Evolutionary conservation across 1,140 invertebrate species (phyloP).

Genomic region (Heterodera schachtii): DNA sequence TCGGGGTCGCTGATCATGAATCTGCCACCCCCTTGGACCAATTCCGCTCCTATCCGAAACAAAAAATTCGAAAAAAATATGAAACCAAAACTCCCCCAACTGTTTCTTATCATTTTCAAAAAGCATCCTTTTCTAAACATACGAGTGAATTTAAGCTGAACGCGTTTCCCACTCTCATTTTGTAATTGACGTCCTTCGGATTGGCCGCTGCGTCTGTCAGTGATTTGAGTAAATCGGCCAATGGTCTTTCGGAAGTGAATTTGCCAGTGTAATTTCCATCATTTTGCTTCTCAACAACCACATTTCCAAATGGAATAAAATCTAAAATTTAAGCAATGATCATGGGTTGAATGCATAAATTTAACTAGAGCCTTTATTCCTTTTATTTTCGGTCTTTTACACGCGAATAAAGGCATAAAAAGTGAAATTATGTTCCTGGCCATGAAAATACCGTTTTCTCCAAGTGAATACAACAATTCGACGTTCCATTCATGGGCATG

Average conservation of each 20-base stretch:
- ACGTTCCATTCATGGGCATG: not conserved
- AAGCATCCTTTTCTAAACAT: not conserved
- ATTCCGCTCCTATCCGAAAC: no score
- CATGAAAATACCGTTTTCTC: not conserved
- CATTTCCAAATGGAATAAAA: slow-evolving; percentile 32
- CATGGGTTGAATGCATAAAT: no score
- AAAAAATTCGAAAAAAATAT: no score
- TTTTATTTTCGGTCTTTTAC: no score
- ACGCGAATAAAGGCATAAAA: no score
- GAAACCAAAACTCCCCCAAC: no score
- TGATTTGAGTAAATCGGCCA: not conserved
- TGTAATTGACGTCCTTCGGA: slow-evolving; percentile 10
- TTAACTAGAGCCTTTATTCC: no score
- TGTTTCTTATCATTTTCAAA: no score
- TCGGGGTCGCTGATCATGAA: no score
- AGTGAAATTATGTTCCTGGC: no score
- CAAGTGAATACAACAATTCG: not conserved
- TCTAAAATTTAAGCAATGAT: not conserved
- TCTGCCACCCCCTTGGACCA: no score
- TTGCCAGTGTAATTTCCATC: slow-evolving; percentile 48
- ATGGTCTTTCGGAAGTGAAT: slow-evolving; percentile 11
- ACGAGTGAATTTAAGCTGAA: slow-evolving; percentile 26
- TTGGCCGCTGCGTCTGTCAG: slow-evolving; percentile 5
- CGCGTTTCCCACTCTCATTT: slow-evolving; percentile 31
- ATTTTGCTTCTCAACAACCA: slow-evolving; percentile 13